phyloP scores from a whole-genome alignment of 2,113 vertebrate species.

The Cervus canadensis region DNA sequence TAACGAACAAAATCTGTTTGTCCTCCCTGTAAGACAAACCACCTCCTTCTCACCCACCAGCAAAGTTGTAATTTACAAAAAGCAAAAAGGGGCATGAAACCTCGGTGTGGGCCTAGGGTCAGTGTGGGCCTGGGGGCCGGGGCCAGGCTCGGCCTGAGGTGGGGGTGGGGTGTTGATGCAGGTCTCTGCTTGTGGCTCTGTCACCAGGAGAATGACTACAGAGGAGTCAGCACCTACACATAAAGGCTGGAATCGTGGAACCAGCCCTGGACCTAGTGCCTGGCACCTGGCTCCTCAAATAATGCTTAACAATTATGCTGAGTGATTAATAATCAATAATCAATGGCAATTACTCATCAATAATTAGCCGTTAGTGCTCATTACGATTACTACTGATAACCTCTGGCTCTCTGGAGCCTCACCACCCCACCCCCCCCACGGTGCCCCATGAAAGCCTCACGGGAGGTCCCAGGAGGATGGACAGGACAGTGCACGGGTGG shows the following conservation, averaged over 20 bases:
- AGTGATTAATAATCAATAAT: neutral
- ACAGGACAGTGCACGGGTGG: accelerated
- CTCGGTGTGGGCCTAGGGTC: neutral
- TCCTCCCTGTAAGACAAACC: neutral
- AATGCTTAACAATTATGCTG: neutral
- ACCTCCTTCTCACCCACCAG: neutral
- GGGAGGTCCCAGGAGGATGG: accelerated
- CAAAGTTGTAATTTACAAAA: neutral
- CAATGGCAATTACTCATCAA: neutral
- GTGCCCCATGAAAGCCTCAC: accelerated
- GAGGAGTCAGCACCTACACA: accelerated
- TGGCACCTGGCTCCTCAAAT: neutral
- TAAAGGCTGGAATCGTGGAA: neutral
- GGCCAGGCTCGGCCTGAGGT: neutral
- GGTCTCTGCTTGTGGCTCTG: neutral
- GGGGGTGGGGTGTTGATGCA: accelerated
- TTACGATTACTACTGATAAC: no score
- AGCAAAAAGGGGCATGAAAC: neutral
- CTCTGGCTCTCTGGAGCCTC: neutral
- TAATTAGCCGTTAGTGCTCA: no score
- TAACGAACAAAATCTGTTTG: neutral
- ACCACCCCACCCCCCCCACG: accelerated
- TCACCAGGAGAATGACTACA: accelerated
- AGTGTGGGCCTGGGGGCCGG: neutral
- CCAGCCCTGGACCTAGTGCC: neutral